Base-by-base conservation (phyloP, 2,113 vertebrate species). In the Rhinolophus sinicus region DNA sequence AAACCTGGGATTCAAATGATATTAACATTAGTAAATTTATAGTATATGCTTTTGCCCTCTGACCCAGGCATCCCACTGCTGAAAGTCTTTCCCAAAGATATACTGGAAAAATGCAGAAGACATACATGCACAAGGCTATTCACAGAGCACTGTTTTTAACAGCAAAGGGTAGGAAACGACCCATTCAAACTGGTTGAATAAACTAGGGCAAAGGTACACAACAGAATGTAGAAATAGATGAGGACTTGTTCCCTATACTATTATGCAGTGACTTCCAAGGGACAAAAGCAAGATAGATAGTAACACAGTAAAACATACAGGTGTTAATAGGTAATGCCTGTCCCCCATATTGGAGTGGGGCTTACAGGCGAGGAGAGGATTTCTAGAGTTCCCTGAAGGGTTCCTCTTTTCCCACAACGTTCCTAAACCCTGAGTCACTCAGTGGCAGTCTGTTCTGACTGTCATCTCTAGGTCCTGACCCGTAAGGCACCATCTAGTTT, bases 151-250 rank as follows among this genome's bases (percentile, higher is more conserved):
- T 35, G 11, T 44, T 50, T 38, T 78, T 28, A n/a, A 69, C 5
- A 90, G 24, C 44, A 35, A 52, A 94, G 54, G 4, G 10, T 8
- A n/a, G 33, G 19, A 76, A 75, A 30, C 8, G 44, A 28, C 22
- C 5, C 30, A 40, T 16, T 47, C 3, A 21, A 47, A 38, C 21
- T 22, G 28, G 38, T 5, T n/a, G 26, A 87, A n/a, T 4, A 33
- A 60, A 24, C 30, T 60, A n/a, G 58, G 52, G 52, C 52, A 54
- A 54, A 12, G 40, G 47, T 6, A 1, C 58, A 47, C 10, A 8
- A 0, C 2, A 2, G 38, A 11, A 35, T 2, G 6, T 21, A 58
- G 22, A 22, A 12, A 2, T 11, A 28, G 50, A 16, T 1, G 26
- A 30, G 47, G 44, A 65, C 13, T 72, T 30, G 22, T 40, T 52